A percentile compares a stretch with the other conserved stretches of the same genome.
Conservation (phyloP, 2,888 invertebrate species). For the Parapristionchus giblindavisi region DNA sequence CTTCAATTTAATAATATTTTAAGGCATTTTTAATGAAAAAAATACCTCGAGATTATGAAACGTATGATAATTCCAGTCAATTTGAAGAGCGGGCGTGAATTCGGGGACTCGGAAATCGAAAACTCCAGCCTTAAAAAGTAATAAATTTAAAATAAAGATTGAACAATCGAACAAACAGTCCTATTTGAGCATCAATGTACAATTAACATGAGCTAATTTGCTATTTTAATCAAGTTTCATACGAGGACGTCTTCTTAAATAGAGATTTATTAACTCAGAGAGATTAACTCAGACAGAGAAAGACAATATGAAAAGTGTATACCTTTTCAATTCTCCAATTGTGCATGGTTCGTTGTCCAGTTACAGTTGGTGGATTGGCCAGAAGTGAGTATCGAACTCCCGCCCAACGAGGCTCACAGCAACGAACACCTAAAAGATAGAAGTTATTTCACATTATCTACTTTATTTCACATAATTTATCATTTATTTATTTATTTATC, state of each 20-base stretch:
- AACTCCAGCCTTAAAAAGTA: constrained; percentile 79
- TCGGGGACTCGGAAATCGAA: constrained; percentile 79
- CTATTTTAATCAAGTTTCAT: no score
- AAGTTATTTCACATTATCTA: not conserved
- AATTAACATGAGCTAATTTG: not conserved
- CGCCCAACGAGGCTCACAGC: constrained; percentile 89
- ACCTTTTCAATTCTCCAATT: constrained; percentile 84
- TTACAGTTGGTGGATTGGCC: constrained; percentile 76
- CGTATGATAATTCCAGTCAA: constrained; percentile 76
- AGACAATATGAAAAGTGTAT: not conserved
- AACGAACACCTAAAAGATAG: constrained; percentile 61
- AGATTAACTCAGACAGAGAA: not conserved
- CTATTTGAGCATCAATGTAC: not conserved
- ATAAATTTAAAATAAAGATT: no score
- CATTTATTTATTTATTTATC: no score
- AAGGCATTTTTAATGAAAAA: not conserved
- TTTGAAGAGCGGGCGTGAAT: constrained; percentile 73
- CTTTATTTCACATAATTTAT: not conserved
- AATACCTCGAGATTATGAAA: constrained; percentile 63
- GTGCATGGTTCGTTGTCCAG: constrained; percentile 81
- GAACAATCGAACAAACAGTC: not conserved
- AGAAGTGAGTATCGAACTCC: constrained; percentile 88
- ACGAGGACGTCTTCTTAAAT: not conserved
- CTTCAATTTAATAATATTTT: not conserved
- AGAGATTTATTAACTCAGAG: not conserved